phyloP scores from a whole-genome alignment of 2,797 vertebrate genomes.

The Siniperca undulata region DNA sequence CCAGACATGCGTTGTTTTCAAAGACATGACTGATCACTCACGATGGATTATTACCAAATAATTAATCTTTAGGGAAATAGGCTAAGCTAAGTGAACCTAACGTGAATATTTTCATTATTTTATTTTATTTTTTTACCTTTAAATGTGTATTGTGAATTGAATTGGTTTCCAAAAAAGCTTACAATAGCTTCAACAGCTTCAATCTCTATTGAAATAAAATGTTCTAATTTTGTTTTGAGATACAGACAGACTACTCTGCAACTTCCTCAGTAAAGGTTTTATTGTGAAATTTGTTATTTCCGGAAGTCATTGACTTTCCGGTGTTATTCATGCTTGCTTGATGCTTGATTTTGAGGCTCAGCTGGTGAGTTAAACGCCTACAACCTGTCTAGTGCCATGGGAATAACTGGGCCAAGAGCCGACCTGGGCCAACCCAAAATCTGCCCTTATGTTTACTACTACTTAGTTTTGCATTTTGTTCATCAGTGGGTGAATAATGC shows the following conservation, averaged over 20 bases:
- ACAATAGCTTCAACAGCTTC: too few relatives aligned
- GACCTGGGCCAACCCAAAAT: constrained; percentile 35
- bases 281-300: constrained; percentile 27
- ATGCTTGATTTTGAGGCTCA: constrained; percentile 70
- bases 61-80: too few relatives aligned
- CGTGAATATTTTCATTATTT: too few relatives aligned
- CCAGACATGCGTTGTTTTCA: neutral
- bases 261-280: neutral
- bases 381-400: constrained; percentile 44
- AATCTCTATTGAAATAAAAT: neutral
- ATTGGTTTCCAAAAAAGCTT: too few relatives aligned
- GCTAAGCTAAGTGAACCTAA: too few relatives aligned
- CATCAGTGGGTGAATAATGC: constrained; percentile 3
- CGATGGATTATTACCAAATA: too few relatives aligned
- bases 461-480: constrained; percentile 9
- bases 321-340: neutral
- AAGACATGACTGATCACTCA: neutral
- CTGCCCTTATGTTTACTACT: constrained; percentile 4
- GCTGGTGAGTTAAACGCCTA: constrained; percentile 65
- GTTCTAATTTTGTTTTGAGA: too few relatives aligned
- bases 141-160: too few relatives aligned
- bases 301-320: neutral
- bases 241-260: too few relatives aligned
- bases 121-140: too few relatives aligned
- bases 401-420: constrained; percentile 38